phyloP scores from a whole-genome alignment of 2,888 invertebrate genomes.

The Heteromurus nitidus region DNA sequence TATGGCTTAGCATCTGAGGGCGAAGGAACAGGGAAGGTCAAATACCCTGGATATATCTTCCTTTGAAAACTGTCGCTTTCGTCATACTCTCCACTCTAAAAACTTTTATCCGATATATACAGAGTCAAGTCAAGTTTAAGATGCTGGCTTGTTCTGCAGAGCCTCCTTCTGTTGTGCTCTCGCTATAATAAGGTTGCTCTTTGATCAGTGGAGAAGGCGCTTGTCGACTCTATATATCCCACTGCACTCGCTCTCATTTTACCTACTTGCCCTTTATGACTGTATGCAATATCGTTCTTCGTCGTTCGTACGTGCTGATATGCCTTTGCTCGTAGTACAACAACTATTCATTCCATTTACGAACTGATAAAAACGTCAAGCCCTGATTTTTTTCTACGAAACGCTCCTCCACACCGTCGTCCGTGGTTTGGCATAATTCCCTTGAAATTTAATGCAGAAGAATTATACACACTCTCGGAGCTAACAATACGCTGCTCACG shows the following conservation, averaged over 20 bases:
- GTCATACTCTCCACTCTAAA: slow-evolving; percentile 13
- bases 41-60: slow-evolving; percentile 57
- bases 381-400: slow-evolving; percentile 57
- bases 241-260: no score
- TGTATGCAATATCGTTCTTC: no score
- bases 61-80: slow-evolving; percentile 48
- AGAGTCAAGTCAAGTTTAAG: no score
- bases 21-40: slow-evolving; percentile 69
- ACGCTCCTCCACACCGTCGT: slow-evolving; percentile 22
- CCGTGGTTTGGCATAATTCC: slow-evolving; percentile 64
- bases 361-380: slow-evolving; percentile 56
- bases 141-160: no score
- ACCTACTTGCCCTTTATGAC: no score
- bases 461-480: not conserved
- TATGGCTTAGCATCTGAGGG: not conserved
- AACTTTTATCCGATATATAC: slow-evolving; percentile 16
- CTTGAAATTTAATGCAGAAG: slow-evolving; percentile 25
- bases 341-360: no score
- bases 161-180: no score
- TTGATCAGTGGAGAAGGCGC: no score
- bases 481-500: not conserved
- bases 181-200: no score
- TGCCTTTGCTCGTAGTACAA: no score
- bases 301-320: no score
- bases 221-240: no score